These are phyloP conservation scores for Plecturocebus donacophilus DNA, from an alignment of 2,113 vertebrate genomes.

Conservation along the genomic window DNA sequence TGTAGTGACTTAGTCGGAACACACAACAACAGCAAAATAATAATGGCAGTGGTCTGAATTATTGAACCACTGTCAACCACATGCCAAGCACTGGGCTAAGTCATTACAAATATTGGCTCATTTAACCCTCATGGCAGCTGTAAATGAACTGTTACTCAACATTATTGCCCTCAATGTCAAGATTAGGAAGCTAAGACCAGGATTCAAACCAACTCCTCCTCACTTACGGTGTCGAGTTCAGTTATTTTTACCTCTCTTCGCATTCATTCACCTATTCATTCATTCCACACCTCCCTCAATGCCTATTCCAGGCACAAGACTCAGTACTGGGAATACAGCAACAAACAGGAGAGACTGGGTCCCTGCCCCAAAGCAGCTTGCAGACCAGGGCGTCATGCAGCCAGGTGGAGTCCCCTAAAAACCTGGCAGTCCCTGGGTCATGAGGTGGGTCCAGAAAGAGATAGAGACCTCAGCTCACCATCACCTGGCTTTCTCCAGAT, in stretches of 20 bases:
- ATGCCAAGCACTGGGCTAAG: neutral
- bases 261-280: neutral
- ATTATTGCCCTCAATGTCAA: neutral
- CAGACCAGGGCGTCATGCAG: neutral
- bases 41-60: neutral
- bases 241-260: neutral
- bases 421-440: no score
- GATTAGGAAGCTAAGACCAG: neutral
- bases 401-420: neutral
- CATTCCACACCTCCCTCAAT: neutral
- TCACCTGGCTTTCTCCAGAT: neutral
- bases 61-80: neutral
- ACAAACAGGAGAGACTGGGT: neutral
- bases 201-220: neutral
- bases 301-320: neutral
- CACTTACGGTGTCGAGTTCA: neutral
- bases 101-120: neutral
- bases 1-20: neutral
- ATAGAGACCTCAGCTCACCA: neutral
- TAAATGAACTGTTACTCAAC: neutral
- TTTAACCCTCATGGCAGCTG: neutral
- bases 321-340: neutral
- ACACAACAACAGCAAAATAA: neutral
- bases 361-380: neutral
- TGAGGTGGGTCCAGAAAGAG: neutral